A percentile compares a stretch with the other conserved stretches of the same genome.
These are phyloP conservation scores for Tribolium madens DNA, from an alignment of 1,140 invertebrate species.

Conservation along the genomic window DNA sequence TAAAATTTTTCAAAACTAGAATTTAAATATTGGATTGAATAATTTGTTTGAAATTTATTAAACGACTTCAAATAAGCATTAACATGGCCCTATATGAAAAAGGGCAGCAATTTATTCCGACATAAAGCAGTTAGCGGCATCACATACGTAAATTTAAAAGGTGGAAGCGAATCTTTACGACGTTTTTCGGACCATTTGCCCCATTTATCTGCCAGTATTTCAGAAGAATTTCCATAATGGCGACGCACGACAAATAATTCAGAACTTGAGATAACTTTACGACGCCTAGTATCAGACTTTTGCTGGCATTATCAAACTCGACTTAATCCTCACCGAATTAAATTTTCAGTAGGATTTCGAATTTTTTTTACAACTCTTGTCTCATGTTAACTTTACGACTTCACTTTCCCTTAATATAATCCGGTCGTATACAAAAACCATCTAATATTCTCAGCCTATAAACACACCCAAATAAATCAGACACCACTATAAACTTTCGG, in stretches of 20 bases:
- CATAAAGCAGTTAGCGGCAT: slow-evolving; percentile 48
- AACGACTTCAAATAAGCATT: slow-evolving; percentile 10
- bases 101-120: slow-evolving; percentile 27
- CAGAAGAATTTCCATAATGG: slow-evolving; percentile 59
- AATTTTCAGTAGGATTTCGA: slow-evolving; percentile 22
- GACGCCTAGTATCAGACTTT: slow-evolving; percentile 34
- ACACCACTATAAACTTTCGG: slow-evolving; percentile 50
- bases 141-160: slow-evolving; percentile 49
- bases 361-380: slow-evolving; percentile 18
- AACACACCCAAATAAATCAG: slow-evolving; percentile 50
- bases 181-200: slow-evolving; percentile 60
- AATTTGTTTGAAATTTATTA: not conserved
- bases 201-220: slow-evolving; percentile 61
- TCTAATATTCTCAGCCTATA: slow-evolving; percentile 48
- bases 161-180: slow-evolving; percentile 54
- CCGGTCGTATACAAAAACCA: slow-evolving; percentile 43
- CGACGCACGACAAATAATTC: slow-evolving; percentile 58
- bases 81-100: slow-evolving; percentile 1
- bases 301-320: slow-evolving; percentile 33
- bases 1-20: too few relatives aligned
- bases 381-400: slow-evolving; percentile 31
- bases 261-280: slow-evolving; percentile 42
- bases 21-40: too few relatives aligned
- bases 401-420: slow-evolving; percentile 46
- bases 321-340: slow-evolving; percentile 30